Evolutionary conservation across 2,888 invertebrate genomes (phyloP), one percentile per base, ranked within the genome.

Genomic region (Drosophila buzzatii): DNA sequence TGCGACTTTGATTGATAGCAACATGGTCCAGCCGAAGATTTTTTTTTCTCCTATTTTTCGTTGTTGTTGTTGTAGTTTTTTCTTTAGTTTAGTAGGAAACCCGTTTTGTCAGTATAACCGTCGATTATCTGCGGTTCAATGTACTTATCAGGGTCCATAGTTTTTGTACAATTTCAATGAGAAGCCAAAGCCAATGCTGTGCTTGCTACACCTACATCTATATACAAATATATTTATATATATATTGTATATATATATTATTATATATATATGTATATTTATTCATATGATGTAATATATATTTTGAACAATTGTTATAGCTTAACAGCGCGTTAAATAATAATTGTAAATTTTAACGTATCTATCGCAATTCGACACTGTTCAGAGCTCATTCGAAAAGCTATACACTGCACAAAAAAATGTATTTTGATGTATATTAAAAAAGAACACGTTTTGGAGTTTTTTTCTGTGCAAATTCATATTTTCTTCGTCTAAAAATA

Each of bases 91-190:
- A 55, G 55, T 55, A 55, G 45, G 66, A 82, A 86, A 86, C 86
- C 77, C 75, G 86, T 86, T 85, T 85, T 68, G 66, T 73, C 62
- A 59, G 69, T 58, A 66, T 63, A 84, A 73, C 77, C 79, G 69
- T 55, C 72, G 82, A 90, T 86, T 86, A 90, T 86, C 89, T 81
- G 56, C 81, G 79, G 86, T 86, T 86, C 86, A 90, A 76, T 79
- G 90, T 89, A 89, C 86, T 80, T 73, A 86, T 73, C 81, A 85
- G 67, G 62, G 76, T 63, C 69, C 69, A 61, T 59, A 82, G 35
- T 59, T 51, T 57, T 49, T 57, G 57, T 51, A 39, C 37, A 47
- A 37, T 12, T 51, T 51, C 33, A 6, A 16, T 1, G 18, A 27
- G 27, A 9, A 31, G 39, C 39, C 2, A 16, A 16, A 35, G 49